Evolutionary conservation across 2,797 vertebrate genomes (phyloP).

Genomic region (Neosilurus mollespiculum): DNA sequence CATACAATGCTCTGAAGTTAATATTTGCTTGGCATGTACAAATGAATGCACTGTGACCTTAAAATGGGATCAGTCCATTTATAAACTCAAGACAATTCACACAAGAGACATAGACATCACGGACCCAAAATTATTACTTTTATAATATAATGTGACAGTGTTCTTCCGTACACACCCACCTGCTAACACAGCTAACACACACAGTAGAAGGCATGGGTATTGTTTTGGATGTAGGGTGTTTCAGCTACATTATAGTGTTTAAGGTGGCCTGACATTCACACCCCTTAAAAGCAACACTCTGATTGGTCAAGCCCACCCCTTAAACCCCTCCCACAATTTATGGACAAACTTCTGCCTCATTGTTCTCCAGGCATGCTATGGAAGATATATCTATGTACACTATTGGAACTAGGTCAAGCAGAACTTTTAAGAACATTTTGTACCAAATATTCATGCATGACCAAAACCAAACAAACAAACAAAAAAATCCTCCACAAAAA

Average conservation of each 20-base stretch:
- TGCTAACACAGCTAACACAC: not conserved
- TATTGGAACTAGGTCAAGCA: not conserved
- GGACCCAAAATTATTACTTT: not conserved
- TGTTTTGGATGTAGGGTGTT: conserved; percentile 62
- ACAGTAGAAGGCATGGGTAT: conserved; percentile 7
- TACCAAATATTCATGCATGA: not conserved
- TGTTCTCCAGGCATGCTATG: conserved; percentile 22
- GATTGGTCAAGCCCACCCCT: conserved; percentile 65
- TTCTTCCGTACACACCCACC: not conserved
- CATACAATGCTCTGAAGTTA: conserved; percentile 7
- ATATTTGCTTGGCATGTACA: not conserved
- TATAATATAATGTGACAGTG: not conserved
- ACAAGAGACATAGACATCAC: not conserved
- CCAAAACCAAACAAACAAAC: not conserved
- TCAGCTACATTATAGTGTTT: conserved; percentile 62
- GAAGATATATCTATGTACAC: not conserved
- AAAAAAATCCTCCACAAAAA: too few relatives aligned
- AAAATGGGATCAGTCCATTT: not conserved
- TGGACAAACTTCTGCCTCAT: conserved; percentile 33
- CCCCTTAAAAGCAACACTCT: conserved; percentile 55
- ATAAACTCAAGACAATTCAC: not conserved
- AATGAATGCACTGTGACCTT: not conserved
- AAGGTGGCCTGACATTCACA: conserved; percentile 73
- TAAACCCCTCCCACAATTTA: conserved; percentile 11
- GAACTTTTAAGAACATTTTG: not conserved